These are phyloP conservation scores for Pachydiplax longipennis DNA, from an alignment of 2,888 invertebrate species.

Conservation along the genomic window DNA sequence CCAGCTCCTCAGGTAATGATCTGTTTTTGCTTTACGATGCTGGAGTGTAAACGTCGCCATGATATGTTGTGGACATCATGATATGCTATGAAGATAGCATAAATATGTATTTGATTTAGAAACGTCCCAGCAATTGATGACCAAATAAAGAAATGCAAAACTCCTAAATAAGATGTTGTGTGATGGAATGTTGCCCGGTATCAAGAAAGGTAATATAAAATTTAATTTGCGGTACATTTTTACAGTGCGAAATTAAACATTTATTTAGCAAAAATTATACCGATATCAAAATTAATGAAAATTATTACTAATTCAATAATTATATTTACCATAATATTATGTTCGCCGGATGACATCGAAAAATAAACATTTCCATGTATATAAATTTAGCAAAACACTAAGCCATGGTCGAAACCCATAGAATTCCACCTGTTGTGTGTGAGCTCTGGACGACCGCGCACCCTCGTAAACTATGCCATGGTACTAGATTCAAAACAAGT, in stretches of 20 bases:
- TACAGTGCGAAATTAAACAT: neutral
- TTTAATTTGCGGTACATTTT: neutral
- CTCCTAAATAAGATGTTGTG: neutral
- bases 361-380: no score
- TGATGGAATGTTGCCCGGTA: neutral
- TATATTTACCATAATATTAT: no score
- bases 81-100: neutral
- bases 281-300: no score
- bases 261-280: neutral
- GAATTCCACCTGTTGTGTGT: conserved; percentile 44
- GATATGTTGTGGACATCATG: neutral
- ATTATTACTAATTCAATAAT: no score
- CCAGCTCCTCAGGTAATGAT: conserved; percentile 67
- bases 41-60: conserved; percentile 18
- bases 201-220: neutral
- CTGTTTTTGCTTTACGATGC: conserved; percentile 24
- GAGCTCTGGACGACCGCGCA: neutral
- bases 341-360: no score
- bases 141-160: conserved; percentile 22
- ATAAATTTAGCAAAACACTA: neutral
- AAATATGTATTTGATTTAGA: neutral
- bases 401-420: conserved; percentile 7
- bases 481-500: neutral
- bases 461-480: conserved; percentile 18
- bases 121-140: conserved; percentile 20